These are phyloP conservation scores for Prinia subflava DNA, from an alignment of 2,113 vertebrate genomes.

Conservation along the genomic window DNA sequence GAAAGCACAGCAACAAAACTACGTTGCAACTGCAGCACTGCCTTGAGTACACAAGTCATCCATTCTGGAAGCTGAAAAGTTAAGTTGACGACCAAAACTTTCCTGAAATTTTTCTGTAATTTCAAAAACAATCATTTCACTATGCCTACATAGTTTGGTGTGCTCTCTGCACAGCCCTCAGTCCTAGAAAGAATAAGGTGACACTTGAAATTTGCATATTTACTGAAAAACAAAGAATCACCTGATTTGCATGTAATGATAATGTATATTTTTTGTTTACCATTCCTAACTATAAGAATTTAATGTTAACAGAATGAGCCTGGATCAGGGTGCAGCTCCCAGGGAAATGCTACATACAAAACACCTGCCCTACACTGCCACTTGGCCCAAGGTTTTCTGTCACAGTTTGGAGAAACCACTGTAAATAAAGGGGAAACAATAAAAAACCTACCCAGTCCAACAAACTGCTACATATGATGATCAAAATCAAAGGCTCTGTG, in stretches of 20 bases:
- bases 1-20: not conserved
- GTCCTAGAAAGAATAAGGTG: not conserved
- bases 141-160: fast-evolving
- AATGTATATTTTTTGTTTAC: not conserved
- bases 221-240: not conserved
- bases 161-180: not conserved
- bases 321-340: not conserved
- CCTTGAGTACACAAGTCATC: not conserved
- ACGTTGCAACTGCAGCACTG: not conserved
- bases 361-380: not conserved
- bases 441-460: not conserved
- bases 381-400: not conserved
- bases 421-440: not conserved
- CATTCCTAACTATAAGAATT: not conserved
- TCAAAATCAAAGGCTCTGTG: not conserved
- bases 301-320: not conserved
- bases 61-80: not conserved
- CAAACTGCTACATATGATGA: not conserved
- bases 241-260: not conserved
- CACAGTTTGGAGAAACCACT: not conserved
- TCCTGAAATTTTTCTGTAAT: not conserved
- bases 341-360: not conserved
- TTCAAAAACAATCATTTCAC: not conserved
- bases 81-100: not conserved
- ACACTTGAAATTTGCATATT: not conserved